Evolutionary conservation across 2,113 vertebrate genomes (phyloP).

Genomic region (Apteryx owenii): DNA sequence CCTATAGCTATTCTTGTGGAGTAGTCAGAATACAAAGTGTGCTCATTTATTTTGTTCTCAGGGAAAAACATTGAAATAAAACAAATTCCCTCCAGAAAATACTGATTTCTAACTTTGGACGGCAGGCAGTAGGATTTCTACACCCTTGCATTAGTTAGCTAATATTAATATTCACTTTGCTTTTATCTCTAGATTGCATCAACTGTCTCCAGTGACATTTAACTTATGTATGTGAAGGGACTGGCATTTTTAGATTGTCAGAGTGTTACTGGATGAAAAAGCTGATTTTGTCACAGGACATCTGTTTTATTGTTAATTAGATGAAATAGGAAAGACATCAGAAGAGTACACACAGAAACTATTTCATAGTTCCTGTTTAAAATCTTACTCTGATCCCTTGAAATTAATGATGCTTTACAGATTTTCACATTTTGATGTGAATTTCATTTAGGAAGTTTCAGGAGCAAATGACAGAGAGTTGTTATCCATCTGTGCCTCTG

Average conservation of each 20-base stretch:
- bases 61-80: neutral
- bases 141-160: conserved; percentile 63
- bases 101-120: neutral
- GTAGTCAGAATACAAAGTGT: neutral
- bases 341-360: conserved; percentile 65
- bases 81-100: neutral
- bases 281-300: conserved; percentile 74
- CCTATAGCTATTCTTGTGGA: neutral
- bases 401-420: conserved; percentile 73
- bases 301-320: conserved; percentile 84
- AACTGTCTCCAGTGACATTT: conserved; percentile 77
- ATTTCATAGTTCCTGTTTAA: conserved; percentile 70
- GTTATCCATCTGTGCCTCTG: conserved; percentile 70
- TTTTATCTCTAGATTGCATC: conserved; percentile 76
- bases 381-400: conserved; percentile 54
- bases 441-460: conserved; percentile 75
- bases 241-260: conserved; percentile 78
- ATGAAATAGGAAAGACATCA: conserved; percentile 72
- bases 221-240: conserved; percentile 75
- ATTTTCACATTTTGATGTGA: conserved; percentile 71
- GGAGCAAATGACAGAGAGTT: conserved; percentile 70
- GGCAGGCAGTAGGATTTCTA: neutral
- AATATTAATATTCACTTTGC: conserved; percentile 71
- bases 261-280: conserved; percentile 74
- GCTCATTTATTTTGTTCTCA: neutral